Evolutionary conservation across 2,797 vertebrate genomes (phyloP).

Genomic region (Odontamblyopus lacepedii): DNA sequence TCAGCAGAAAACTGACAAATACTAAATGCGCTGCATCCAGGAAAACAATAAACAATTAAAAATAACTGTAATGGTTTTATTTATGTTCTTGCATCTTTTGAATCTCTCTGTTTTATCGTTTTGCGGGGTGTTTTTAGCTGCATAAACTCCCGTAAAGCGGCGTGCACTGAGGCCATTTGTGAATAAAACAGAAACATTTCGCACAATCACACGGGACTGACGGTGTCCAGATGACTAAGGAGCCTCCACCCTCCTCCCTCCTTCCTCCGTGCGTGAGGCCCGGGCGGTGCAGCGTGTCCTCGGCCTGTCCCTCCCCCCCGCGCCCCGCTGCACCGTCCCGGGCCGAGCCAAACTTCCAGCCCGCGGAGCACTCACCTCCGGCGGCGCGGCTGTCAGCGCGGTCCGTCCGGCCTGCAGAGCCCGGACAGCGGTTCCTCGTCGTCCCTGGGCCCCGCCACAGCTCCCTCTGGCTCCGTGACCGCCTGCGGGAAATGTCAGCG

Average conservation of each 20-base stretch:
- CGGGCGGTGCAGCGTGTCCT: conserved; percentile 43
- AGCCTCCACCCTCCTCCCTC: conserved; percentile 42
- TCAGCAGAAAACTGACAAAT: too few relatives aligned
- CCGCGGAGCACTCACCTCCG: conserved; percentile 68
- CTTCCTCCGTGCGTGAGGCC: conserved; percentile 31
- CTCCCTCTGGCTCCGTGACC: conserved; percentile 53
- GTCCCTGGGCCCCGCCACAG: conserved; percentile 73
- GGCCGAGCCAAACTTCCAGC: conserved; percentile 32
- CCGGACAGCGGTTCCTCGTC: conserved; percentile 55
- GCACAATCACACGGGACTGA: too few relatives aligned
- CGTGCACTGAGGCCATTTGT: too few relatives aligned
- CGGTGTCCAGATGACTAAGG: conserved; percentile 39
- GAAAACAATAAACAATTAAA: too few relatives aligned
- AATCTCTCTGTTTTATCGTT: too few relatives aligned
- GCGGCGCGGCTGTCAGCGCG: conserved; percentile 63
- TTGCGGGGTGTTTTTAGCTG: too few relatives aligned
- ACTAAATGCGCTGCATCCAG: too few relatives aligned
- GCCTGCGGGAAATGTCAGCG: conserved; percentile 34
- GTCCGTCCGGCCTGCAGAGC: conserved; percentile 70
- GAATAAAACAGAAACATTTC: too few relatives aligned
- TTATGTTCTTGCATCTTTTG: too few relatives aligned
- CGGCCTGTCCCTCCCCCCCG: conserved; percentile 55
- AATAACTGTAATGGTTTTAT: too few relatives aligned
- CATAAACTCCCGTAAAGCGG: too few relatives aligned
- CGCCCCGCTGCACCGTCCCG: conserved; percentile 11